Evolutionary conservation across 37 sponge, comb jelly and placozoan genomes (phyloP).

Genomic region (Tethya wilhelma): DNA sequence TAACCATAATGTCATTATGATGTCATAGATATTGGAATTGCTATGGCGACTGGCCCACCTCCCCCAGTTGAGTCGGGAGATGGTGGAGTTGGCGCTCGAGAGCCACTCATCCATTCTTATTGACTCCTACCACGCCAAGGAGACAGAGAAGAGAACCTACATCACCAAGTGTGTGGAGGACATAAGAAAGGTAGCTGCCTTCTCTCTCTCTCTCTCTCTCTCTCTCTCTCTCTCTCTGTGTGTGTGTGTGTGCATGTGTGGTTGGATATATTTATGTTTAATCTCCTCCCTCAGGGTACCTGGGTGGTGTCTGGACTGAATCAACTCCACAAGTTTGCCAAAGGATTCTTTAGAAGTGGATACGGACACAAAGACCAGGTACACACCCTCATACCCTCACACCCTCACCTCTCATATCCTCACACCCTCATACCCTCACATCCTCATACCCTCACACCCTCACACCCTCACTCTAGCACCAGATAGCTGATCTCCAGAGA

Average conservation of each 20-base stretch:
- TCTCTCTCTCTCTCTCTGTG: slow-evolving; percentile 36
- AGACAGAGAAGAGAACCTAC: slow-evolving; percentile 67
- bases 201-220: slow-evolving; percentile 35
- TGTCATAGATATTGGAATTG: slow-evolving; percentile 78
- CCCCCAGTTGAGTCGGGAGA: slow-evolving; percentile 74
- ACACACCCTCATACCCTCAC: background rate
- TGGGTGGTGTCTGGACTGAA: slow-evolving; percentile 78
- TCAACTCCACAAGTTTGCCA: slow-evolving; percentile 71
- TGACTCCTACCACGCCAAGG: slow-evolving; percentile 79
- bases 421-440: background rate
- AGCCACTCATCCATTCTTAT: slow-evolving; percentile 79
- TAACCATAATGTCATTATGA: background rate
- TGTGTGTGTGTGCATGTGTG: background rate
- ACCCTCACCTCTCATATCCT: background rate
- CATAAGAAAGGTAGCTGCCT: slow-evolving; percentile 74
- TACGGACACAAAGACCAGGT: slow-evolving; percentile 70
- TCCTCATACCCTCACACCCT: background rate
- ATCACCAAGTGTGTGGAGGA: slow-evolving; percentile 83
- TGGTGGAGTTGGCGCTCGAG: slow-evolving; percentile 87
- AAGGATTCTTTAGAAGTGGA: slow-evolving; percentile 56
- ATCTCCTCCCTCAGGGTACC: slow-evolving; percentile 24
- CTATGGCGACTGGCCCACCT: slow-evolving; percentile 87
- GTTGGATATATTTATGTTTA: background rate
- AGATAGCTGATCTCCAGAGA: slow-evolving; percentile 77
- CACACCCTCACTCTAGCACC: slow-evolving; percentile 22